phyloP scores from a whole-genome alignment of 1,140 invertebrate genomes.

The Lutraria rhynchaena region DNA sequence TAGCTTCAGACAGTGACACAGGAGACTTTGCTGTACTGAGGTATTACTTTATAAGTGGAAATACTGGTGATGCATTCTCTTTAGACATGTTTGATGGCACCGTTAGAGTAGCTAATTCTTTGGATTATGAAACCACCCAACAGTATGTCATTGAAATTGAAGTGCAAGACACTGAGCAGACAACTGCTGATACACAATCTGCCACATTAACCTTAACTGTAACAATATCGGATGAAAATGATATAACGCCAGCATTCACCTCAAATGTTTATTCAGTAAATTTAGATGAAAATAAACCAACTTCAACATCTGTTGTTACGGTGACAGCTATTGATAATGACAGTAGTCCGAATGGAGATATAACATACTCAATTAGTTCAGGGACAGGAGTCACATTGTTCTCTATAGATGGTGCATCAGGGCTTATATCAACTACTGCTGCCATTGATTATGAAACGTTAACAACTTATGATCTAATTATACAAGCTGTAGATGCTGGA shows the following conservation, averaged over 20 bases:
- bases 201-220: constrained; percentile 65
- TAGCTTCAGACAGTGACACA: constrained; percentile 65
- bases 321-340: constrained; percentile 62
- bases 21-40: constrained; percentile 63
- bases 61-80: constrained; percentile 49
- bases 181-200: constrained; percentile 37
- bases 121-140: constrained; percentile 69
- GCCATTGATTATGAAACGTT: constrained; percentile 55
- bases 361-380: constrained; percentile 52
- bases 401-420: constrained; percentile 31
- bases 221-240: constrained; percentile 90
- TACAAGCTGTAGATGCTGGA: constrained; percentile 56
- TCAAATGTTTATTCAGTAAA: constrained; percentile 39
- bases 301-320: constrained; percentile 7
- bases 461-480: constrained; percentile 49
- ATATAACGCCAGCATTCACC: constrained; percentile 81
- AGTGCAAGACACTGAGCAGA: constrained; percentile 58
- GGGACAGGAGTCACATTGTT: constrained; percentile 55
- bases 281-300: constrained; percentile 53
- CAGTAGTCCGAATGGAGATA: constrained; percentile 61
- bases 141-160: constrained; percentile 57
- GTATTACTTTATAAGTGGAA: constrained; percentile 63
- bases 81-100: constrained; percentile 60
- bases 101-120: constrained; percentile 53
- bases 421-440: constrained; percentile 27